A percentile compares a stretch with the other conserved stretches of the same genome.
Evolutionary conservation across 2,113 vertebrate genomes (phyloP).

Genomic region (human (Homo sapiens)): GRCh38 chr5:159670001-159670500

Average conservation of each 20-base stretch:
- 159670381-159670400: neutral
- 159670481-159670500: conserved; percentile 10
- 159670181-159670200: too few species aligned
- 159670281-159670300: neutral
- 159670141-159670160: too few species aligned
- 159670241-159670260: neutral
- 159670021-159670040: too few species aligned
- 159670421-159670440: neutral
- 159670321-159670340: neutral
- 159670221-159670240: too few species aligned
- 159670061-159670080: too few species aligned
- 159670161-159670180: too few species aligned
- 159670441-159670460: conserved; percentile 46
- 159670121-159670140: too few species aligned
- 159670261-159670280: neutral
- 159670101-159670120: too few species aligned
- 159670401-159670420: neutral
- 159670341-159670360: conserved; percentile 22
- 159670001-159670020: too few species aligned
- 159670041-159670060: too few species aligned
- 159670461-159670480: conserved; percentile 54
- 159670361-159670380: conserved; percentile 38
- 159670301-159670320: neutral
- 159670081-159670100: too few species aligned
- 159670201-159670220: too few species aligned